Evolutionary conservation across 2,888 invertebrate genomes (phyloP), one percentile per base, ranked within the genome.

Genomic region (Apotomis capreana): DNA sequence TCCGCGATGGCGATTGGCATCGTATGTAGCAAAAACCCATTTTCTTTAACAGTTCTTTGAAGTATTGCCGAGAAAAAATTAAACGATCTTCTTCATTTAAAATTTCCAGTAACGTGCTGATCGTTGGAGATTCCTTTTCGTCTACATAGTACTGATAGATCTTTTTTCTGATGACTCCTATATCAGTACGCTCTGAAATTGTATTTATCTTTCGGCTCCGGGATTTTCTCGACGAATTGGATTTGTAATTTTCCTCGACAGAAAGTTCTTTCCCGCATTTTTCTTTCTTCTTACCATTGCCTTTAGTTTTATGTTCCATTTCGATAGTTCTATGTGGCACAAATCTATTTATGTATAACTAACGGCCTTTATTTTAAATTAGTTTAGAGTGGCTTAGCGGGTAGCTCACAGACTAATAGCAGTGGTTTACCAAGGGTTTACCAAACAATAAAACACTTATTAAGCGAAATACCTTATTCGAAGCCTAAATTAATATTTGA

Each of bases 121-220:
- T 13, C 4, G 63, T 52, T 4, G 63, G 63, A 37, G 52, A 37
- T 54, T 63, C 63, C 10, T 63, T 63, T 54, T 54, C 52, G 0
- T 37, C 15, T 54, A 54, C 40, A 12, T 63, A 63, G 37, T 54
- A 63, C 40, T 63, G 13, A 3, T 13, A 63, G 10, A 63, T 13
- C 40, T 54, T 63, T 52, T 54, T 52, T 40, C 63, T 63, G 10
- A 63, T 37, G 37, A 63, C n/a, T 54, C 63, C 63, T 37, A 52
- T 52, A 1, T 36, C n/a, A 15, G 52, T 63, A 13, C 63, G 13
- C 40, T 52, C 10, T 10, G 52, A n/a, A 9, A 54, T n/a, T 13
- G 37, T 63, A 4, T 61, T 61, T 61, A 6, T 49, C 49, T 49
- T 49, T 44, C 8, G 13, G 44, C 46, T 26, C 3, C 61, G 49